Conservation (phyloP, 2,797 vertebrate genomes). For the Cygnus olor region DNA sequence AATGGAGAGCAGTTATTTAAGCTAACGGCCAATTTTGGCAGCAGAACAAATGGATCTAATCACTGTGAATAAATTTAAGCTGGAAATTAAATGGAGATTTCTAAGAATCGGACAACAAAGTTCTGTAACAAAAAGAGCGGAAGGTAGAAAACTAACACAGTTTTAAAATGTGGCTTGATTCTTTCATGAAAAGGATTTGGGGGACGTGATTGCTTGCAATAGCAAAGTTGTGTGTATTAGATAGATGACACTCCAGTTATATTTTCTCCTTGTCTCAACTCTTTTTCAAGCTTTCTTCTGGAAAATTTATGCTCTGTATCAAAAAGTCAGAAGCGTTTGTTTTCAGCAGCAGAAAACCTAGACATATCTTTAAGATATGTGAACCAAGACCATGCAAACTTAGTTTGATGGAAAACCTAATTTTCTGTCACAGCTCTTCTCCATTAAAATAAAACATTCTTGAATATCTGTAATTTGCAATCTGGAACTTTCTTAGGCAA, state of each 20-base stretch:
- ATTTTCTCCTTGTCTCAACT: background rate
- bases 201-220: background rate
- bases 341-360: background rate
- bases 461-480: background rate
- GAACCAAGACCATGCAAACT: background rate
- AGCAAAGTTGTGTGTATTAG: background rate
- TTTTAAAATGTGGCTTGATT: background rate
- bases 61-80: constrained; percentile 24
- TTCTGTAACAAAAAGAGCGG: background rate
- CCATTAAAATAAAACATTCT: background rate
- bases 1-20: constrained; percentile 26
- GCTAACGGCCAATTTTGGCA: constrained; percentile 43
- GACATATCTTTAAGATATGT: background rate
- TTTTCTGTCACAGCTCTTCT: background rate
- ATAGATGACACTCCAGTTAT: background rate
- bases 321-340: background rate
- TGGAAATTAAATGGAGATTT: constrained; percentile 51
- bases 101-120: constrained; percentile 15
- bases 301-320: background rate
- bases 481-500: background rate
- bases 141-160: background rate
- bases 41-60: constrained; percentile 55
- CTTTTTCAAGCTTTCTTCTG: background rate
- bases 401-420: background rate
- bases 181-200: background rate